phyloP scores from a whole-genome alignment of 2,888 invertebrate genomes.

The Sympetrum striolatum region DNA sequence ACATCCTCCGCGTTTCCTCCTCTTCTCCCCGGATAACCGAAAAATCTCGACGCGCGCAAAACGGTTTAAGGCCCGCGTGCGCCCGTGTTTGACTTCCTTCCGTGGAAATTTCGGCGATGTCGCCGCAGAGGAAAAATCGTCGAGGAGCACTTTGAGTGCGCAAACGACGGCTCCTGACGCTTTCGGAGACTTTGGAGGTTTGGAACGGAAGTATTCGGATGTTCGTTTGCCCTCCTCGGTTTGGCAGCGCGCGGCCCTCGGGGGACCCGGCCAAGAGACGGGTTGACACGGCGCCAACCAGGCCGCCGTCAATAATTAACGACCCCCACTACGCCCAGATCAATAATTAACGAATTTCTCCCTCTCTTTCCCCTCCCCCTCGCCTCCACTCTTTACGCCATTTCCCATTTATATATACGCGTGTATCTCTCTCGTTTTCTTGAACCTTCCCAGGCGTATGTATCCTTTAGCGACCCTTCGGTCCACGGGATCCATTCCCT shows the following conservation, averaged over 20 bases:
- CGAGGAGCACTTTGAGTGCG: neutral
- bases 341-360: constrained; percentile 32
- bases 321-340: constrained; percentile 36
- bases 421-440: neutral
- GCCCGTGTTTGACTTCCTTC: constrained; percentile 26
- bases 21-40: neutral
- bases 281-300: constrained; percentile 30
- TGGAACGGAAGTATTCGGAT: neutral
- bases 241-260: neutral
- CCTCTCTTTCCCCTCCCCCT: neutral
- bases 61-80: neutral
- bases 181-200: neutral
- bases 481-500: neutral
- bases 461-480: neutral
- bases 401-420: neutral
- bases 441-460: neutral
- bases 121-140: neutral
- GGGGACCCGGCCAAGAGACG: constrained; percentile 10
- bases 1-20: neutral
- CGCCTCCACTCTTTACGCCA: neutral
- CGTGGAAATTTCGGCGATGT: neutral
- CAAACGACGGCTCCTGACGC: neutral
- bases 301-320: constrained; percentile 28
- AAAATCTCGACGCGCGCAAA: neutral
- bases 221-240: neutral